Base-by-base conservation (phyloP, 2,113 vertebrate species). In the Trichomycterus rosablanca region DNA sequence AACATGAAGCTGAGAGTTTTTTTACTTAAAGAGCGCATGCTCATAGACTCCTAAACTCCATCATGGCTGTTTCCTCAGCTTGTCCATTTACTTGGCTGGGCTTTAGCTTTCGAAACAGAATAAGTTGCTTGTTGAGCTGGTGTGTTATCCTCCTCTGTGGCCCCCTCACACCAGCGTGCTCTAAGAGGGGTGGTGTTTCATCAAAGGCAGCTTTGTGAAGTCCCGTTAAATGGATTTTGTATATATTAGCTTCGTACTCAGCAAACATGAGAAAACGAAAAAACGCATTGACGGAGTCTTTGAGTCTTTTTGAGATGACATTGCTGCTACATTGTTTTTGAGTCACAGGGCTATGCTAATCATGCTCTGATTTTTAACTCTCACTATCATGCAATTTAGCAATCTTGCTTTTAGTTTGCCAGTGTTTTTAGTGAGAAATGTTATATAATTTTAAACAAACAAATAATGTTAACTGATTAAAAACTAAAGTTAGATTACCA, bases 191-290 rank as follows among this genome's bases (percentile, higher is more conserved):
- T 58, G 51, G 68, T 44, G 48, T 64, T 46, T 52, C 40, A 71
- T 75, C 71, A 71, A 68, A 74, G 40, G 45, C 30, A 50, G 63
- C 69, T 62, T 63, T 71, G 63, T 64, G 37, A 51, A 71, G 68
- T 71, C 60, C 48, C 55, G 48, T 40, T 18, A 55, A 70, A 72
- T 61, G 54, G 51, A 67, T 62, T 64, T 63, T 72, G 69, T 67
- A 73, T 60, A 53, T 64, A 74, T 72, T 62, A 55, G 59, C 52
- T 72, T 34, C 15, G 37, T 61, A 58, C 28, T 22, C 20, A 22
- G 48, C 26, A 18, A 30, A 35, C 59, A 3, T 16, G 49, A 66
- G 52, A 37, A 63, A 59, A 62, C 49, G 45, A 71, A 73, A 67
- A 63, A 55, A 55, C 37, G 48, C n/a, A 37, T 50, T 48, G 55